Conservation (phyloP, 2,888 invertebrate genomes). For the Lycia hirtaria region DNA sequence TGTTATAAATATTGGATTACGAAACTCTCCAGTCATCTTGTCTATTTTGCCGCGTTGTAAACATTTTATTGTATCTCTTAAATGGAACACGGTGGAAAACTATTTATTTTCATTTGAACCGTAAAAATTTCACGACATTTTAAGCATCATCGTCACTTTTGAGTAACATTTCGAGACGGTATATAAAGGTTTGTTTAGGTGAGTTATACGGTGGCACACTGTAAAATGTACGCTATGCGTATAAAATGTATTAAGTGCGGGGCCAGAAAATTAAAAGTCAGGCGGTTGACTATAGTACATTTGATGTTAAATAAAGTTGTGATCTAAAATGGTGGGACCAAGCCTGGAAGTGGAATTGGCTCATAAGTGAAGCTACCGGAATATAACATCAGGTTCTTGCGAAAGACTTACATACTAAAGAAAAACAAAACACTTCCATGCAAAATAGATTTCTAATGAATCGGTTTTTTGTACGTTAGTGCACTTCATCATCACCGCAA, state of each 20-base stretch:
- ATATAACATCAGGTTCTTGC: too few relatives aligned
- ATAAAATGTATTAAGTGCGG: constrained; percentile 7
- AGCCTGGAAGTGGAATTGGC: too few relatives aligned
- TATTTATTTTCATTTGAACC: constrained; percentile 78
- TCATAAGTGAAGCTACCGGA: too few relatives aligned
- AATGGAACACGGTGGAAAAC: constrained; percentile 72
- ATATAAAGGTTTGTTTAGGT: constrained; percentile 34
- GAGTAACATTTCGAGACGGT: constrained; percentile 47
- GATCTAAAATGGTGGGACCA: too few relatives aligned
- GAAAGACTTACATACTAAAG: too few relatives aligned
- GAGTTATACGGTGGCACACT: constrained; percentile 7
- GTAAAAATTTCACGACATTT: constrained; percentile 77
- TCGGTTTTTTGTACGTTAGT: too few relatives aligned
- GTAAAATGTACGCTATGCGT: constrained; percentile 4
- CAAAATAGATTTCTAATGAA: too few relatives aligned
- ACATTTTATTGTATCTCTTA: constrained; percentile 74
- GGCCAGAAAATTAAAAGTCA: neutral
- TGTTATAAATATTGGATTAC: constrained; percentile 41
- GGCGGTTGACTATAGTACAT: too few relatives aligned
- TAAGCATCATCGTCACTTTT: constrained; percentile 74
- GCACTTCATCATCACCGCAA: too few relatives aligned
- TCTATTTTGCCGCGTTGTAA: constrained; percentile 72
- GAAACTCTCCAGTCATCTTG: constrained; percentile 51
- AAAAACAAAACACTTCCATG: too few relatives aligned
- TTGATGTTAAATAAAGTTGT: too few relatives aligned